A percentile compares a stretch with the other conserved stretches of the same genome.
Conservation (phyloP, 2,113 vertebrate genomes). For the Mus spicilegus region DNA sequence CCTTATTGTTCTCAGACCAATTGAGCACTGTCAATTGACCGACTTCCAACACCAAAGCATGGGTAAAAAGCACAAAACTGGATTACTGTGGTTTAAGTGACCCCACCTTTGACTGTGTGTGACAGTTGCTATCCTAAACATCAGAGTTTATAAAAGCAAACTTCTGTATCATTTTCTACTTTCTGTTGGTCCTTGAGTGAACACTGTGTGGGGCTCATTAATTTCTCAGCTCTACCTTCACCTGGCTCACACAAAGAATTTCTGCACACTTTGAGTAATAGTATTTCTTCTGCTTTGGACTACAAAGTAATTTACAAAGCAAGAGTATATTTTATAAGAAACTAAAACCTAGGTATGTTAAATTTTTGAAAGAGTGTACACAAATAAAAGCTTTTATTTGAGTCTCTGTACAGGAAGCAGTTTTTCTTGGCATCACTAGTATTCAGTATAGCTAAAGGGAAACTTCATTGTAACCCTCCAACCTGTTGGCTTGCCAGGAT, state of each 20-base stretch:
- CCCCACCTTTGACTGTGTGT: background rate
- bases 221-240: background rate
- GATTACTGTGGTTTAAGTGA: background rate
- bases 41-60: background rate
- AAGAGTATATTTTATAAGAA: background rate
- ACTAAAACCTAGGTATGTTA: too few species aligned
- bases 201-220: background rate
- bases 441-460: too few species aligned
- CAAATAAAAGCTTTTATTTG: too few species aligned
- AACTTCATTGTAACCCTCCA: too few species aligned
- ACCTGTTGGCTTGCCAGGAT: background rate
- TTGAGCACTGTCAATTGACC: background rate
- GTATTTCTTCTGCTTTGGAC: background rate
- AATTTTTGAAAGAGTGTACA: too few species aligned
- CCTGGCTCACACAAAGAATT: background rate
- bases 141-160: background rate
- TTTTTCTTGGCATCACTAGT: too few species aligned
- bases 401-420: too few species aligned
- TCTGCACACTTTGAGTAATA: background rate
- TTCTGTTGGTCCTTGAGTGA: background rate
- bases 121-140: background rate
- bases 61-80: background rate
- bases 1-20: slow-evolving; percentile 21
- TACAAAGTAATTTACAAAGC: background rate
- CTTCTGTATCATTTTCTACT: slow-evolving; percentile 18